Base-by-base conservation (phyloP, 1,140 invertebrate species). In the Caenorhabditis tropicalis region DNA sequence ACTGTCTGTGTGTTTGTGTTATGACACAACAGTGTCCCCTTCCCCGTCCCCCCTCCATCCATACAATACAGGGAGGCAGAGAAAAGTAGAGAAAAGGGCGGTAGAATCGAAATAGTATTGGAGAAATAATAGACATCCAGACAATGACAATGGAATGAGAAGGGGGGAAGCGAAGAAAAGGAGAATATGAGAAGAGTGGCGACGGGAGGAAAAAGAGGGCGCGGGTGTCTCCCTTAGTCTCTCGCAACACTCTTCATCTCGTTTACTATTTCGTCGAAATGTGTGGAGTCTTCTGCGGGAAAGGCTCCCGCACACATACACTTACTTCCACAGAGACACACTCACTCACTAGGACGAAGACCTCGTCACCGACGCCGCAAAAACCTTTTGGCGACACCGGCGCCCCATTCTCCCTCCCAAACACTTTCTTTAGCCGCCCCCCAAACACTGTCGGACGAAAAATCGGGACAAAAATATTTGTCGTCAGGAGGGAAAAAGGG, bases 1-100 rank as follows among this genome's bases (percentile, higher is more conserved):
- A 74, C 65, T 74, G 65, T 74, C 65, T 43, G 36, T 74, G 36
- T 74, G 65, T 74, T 74, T 74, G 65, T 74, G 65, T 74, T 74
- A 74, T 74, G 65, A 74, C 65, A 74, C 65, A 74, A 74, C 65
- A 74, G 36, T 43, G 65, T 31, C 36, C n/a, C n/a, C n/a, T n/a
- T n/a, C n/a, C n/a, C n/a, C 36, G 29, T 12, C 12, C 31, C n/a
- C 0, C 19, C 56, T 12, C 7, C 24, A 29, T 6, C 5, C 24
- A 10, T n/a, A 33, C 58, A 36, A 65, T 39, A 46, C 12, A 74
- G 9, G 33, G 36, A 74, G 15, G 33, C 12, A 74, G 65, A 46
- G 31, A 19, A 60, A 31, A 70, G 65, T 33, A 43, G n/a, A 15
- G 19, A 29, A 46, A 74, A 36, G 31, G 33, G 31, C 1, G 7